A percentile compares a stretch with the other conserved stretches of the same genome.
Conservation (phyloP, 2,797 vertebrate genomes). For the Syndactyla subalaris region DNA sequence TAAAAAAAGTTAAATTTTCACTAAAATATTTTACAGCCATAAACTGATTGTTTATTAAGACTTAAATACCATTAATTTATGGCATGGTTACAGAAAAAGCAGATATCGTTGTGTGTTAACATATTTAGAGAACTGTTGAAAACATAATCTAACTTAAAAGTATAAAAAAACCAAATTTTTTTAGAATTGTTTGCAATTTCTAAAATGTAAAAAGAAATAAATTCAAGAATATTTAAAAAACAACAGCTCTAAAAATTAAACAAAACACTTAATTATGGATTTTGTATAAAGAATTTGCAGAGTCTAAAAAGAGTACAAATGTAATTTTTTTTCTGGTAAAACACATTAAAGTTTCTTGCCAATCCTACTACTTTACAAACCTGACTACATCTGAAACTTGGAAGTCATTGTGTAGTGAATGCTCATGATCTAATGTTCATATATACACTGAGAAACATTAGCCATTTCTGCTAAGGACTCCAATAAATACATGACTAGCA, state of each 20-base stretch:
- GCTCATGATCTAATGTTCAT: neutral
- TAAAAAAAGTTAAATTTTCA: neutral
- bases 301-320: neutral
- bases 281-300: neutral
- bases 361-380: neutral
- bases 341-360: neutral
- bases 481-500: neutral
- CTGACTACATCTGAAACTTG: neutral
- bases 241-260: neutral
- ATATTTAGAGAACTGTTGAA: neutral
- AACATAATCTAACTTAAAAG: neutral
- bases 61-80: neutral
- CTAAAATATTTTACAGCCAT: neutral
- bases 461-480: neutral
- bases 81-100: neutral
- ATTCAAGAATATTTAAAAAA: neutral
- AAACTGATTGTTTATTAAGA: neutral
- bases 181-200: neutral
- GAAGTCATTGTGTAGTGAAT: neutral
- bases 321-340: neutral
- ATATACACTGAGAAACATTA: neutral
- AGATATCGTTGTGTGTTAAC: neutral
- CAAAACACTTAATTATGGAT: neutral
- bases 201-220: neutral
- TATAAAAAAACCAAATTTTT: neutral